Evolutionary conservation across 2,113 vertebrate genomes (phyloP), one percentile per base, ranked within the genome.

Genomic region (Dicaeum eximium): DNA sequence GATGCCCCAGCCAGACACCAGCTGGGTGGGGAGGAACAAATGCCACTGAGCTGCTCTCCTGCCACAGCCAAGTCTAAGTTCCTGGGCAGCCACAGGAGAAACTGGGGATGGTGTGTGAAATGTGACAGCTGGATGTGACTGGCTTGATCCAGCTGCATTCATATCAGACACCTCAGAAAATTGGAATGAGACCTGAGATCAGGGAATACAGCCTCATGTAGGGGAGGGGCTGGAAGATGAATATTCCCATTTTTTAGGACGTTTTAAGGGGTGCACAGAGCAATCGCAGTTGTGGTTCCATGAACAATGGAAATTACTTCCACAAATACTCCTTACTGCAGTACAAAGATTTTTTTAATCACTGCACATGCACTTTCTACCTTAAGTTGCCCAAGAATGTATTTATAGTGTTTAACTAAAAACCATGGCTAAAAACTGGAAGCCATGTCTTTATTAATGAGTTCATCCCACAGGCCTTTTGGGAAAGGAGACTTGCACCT

Each of bases 341-440:
- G 64, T 58, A 88, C 38, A 28, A 40, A 70, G 18, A 19, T 56
- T 86, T 80, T 84, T 84, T 64, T 61, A 82, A 71, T 31, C 10
- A 58, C 73, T 95, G 94, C 94, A 96, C 90, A 38, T 35, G 94
- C 95, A 97, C 96, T 96, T 96, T 97, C 48, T 93, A 66, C 40
- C 75, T 54, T 31, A 11, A 45, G 45, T 60, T 83, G 64, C 81
- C 67, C 61, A 86, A 71, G 62, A 90, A 93, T 87, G 56, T 89
- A 54, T 87, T 95, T 61, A 10, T 28, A 50, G 51, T 22, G 47
- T 88, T 66, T 57, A 48, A 88, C 87, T 90, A 28, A 48, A 5
- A 38, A 61, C 58, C 33, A 21, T 30, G 28, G 56, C 92, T 91
- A 7, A 70, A 42, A 53, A 10, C 5, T 16, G 6, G 13, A 19